Percentiles rank a stretch among this genome's conserved stretches.
Conservation (phyloP, 1,140 invertebrate species). For the Drosophila mayri region DNA sequence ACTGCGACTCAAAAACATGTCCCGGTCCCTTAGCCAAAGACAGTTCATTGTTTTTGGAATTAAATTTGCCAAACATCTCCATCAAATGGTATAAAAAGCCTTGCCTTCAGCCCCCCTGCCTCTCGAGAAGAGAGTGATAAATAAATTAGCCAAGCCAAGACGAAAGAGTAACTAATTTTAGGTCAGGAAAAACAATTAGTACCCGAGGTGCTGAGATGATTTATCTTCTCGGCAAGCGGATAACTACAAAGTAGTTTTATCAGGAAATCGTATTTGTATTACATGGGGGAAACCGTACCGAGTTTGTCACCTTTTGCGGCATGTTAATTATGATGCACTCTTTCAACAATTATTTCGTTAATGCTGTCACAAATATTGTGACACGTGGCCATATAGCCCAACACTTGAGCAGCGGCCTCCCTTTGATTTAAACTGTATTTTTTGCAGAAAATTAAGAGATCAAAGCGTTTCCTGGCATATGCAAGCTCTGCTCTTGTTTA, state of each 20-base stretch:
- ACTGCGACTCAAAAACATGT: conserved; percentile 50
- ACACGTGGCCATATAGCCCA: conserved; percentile 61
- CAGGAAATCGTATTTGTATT: conserved; percentile 32
- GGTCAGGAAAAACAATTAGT: conserved; percentile 29
- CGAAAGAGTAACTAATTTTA: conserved; percentile 34
- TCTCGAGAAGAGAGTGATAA: conserved; percentile 17
- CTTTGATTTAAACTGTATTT: conserved; percentile 74
- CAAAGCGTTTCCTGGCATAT: conserved; percentile 58
- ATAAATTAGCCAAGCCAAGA: conserved; percentile 17
- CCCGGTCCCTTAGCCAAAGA: conserved; percentile 33
- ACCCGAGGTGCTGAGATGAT: conserved; percentile 21
- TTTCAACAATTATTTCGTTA: conserved; percentile 69
- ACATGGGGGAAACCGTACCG: conserved; percentile 17
- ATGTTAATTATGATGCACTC: conserved; percentile 58
- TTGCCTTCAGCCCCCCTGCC: neutral
- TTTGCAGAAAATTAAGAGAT: conserved; percentile 74
- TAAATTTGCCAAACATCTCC: conserved; percentile 49
- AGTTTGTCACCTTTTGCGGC: conserved; percentile 24
- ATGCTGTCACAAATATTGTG: conserved; percentile 66
- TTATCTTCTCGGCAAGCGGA: conserved; percentile 18
- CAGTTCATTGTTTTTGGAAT: conserved; percentile 53
- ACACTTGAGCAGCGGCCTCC: conserved; percentile 55
- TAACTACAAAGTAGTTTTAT: conserved; percentile 41
- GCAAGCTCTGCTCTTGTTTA: conserved; percentile 24
- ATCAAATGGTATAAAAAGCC: conserved; percentile 19